Conservation (phyloP, 1,140 invertebrate species). For the Lanistes nyassanus region DNA sequence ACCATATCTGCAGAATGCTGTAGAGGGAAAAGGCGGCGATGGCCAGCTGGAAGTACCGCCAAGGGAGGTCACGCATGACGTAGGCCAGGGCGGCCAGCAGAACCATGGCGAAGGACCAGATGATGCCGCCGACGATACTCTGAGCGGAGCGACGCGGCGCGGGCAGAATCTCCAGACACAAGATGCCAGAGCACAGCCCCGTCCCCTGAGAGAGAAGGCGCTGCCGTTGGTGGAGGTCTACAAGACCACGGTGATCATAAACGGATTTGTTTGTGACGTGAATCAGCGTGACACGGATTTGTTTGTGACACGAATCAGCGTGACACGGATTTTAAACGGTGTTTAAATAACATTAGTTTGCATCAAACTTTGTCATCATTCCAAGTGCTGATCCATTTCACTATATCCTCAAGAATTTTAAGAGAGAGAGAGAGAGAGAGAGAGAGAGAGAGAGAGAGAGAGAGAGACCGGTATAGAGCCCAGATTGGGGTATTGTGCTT, state of each 20-base stretch:
- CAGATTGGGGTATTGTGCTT: neutral
- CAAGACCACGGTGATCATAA: neutral
- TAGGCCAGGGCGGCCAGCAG: slow-evolving; percentile 39
- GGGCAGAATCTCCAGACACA: slow-evolving; percentile 42
- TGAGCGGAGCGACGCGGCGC: slow-evolving; percentile 29
- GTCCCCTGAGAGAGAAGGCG: slow-evolving; percentile 28
- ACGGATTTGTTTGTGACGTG: neutral
- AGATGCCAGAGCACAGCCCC: slow-evolving; percentile 26
- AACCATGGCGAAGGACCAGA: slow-evolving; percentile 37
- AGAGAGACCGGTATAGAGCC: neutral
- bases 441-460: slow-evolving; percentile 14
- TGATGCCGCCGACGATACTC: slow-evolving; percentile 21
- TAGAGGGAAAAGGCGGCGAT: slow-evolving; percentile 33
- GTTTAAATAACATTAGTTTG: too few species aligned
- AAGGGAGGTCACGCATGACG: slow-evolving; percentile 35
- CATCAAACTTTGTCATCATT: too few species aligned
- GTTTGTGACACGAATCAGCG: neutral
- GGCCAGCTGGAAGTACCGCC: slow-evolving; percentile 38
- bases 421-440: neutral
- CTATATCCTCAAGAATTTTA: too few species aligned
- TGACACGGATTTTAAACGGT: too few species aligned
- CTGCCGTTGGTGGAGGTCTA: neutral
- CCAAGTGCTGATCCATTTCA: too few species aligned
- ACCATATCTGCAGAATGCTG: slow-evolving; percentile 43
- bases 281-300: neutral